Conservation (phyloP, 2,113 vertebrate genomes). For the Amia ocellicauda region DNA sequence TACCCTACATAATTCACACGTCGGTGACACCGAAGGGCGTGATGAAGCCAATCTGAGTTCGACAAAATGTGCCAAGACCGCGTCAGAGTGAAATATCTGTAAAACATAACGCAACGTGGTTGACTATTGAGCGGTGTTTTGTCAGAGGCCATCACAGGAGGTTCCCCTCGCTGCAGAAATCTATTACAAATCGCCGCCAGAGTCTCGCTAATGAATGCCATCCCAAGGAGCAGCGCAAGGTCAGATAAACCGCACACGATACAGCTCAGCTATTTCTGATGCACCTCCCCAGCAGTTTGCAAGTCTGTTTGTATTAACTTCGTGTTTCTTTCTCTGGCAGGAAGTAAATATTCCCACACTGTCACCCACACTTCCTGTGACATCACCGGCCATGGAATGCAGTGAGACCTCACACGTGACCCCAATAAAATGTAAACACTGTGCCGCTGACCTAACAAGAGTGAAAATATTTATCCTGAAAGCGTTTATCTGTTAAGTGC, state of each 20-base stretch:
- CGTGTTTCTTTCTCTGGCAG: background rate
- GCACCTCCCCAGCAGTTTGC: background rate
- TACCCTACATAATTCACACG: slow-evolving; percentile 45
- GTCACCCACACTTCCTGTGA: background rate
- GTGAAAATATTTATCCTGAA: too few species aligned
- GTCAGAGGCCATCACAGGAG: slow-evolving; percentile 46
- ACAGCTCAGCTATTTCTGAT: background rate
- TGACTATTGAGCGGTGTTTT: slow-evolving; percentile 53
- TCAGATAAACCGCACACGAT: background rate
- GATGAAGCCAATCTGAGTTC: slow-evolving; percentile 47
- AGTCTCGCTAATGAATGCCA: slow-evolving; percentile 2
- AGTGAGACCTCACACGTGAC: background rate
- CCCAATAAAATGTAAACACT: too few species aligned
- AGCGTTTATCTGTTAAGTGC: too few species aligned
- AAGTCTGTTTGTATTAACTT: background rate
- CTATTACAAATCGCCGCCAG: background rate
- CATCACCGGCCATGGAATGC: background rate
- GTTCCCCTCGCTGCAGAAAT: background rate
- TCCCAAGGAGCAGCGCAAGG: slow-evolving; percentile 1
- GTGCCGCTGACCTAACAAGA: too few species aligned
- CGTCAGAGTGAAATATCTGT: slow-evolving; percentile 58
- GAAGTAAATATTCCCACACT: background rate
- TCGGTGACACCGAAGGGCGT: slow-evolving; percentile 49
- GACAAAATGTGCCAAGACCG: slow-evolving; percentile 48
- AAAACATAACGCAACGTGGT: slow-evolving; percentile 54